Base-by-base conservation (phyloP, 2,888 invertebrate species). In the Chaetogeoica ovagalla region DNA sequence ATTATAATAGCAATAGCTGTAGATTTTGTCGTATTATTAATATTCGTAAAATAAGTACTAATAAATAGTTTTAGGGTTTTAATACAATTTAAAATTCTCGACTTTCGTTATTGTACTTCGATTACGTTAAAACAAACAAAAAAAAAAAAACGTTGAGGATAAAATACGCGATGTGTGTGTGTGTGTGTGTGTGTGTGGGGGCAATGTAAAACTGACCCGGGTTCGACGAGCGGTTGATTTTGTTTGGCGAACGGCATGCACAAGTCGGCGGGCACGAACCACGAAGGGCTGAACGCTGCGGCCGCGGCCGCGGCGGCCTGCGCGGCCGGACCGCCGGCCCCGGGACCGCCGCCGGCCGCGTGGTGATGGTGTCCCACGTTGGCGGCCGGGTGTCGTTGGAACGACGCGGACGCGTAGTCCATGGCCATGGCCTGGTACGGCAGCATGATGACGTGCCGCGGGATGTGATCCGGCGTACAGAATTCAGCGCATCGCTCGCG, bases 201-300 rank as follows among this genome's bases (percentile, higher is more conserved):
- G n/a, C n/a, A n/a, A n/a, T n/a, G n/a, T n/a, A n/a, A n/a, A n/a
- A 88, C 93, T 92, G 93, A 93, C 94, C 94, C 94, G 90, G 94
- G 94, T 91, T 94, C 94, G 90, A 94, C 92, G 90, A 92, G 91
- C 90, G 92, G 79, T 89, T 90, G 90, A 89, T 89, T 89, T 90
- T 91, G 91, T 89, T 91, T 91, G 62, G 77, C 77, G 89, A 91
- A 91, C 89, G 94, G 93, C 91, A 93, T 92, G 91, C 94, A 94
- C 89, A 94, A 91, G 90, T 94, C 94, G 92, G 94, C 93, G 89
- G 91, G 91, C 90, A 94, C 94, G 91, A 95, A 94, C 95, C 95
- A 95, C 89, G 95, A 95, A 91, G 95, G 95, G 87, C 94, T 93
- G 90, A 95, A 95, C 86, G 93, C 92, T 86, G 95, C 69, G 43